Evolutionary conservation across 2,113 vertebrate species (phyloP), one percentile per base, ranked within the genome.

Genomic region (Apistogramma diplotaenia): DNA sequence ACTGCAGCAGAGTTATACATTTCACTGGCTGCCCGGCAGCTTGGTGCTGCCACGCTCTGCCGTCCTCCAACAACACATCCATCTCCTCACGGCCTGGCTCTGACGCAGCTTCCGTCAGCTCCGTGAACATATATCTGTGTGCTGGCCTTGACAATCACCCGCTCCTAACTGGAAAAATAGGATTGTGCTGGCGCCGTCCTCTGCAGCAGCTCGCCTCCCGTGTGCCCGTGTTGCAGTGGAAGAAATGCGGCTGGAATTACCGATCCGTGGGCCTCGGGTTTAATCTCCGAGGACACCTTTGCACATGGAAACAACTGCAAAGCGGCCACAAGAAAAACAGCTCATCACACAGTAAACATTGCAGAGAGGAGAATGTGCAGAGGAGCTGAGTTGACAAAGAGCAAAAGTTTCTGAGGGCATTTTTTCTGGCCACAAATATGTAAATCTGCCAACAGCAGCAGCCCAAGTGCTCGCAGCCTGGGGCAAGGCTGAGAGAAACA

Each of bases 281-380:
- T 91, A 87, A 94, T 93, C 91, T 88, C 91, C 1, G 33, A 75
- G 89, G 92, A 93, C 92, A 94, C 88, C 90, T 94, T 87, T 71
- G 71, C 83, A 87, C 76, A 86, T 90, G 93, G 92, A 94, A 93
- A 92, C 81, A 81, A 25, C 67, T 81, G 88, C 75, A 72, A 82
- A 85, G 78, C 75, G 16, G 82, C 87, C 87, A 60, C 84, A 85
- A 89, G 90, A 81, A 89, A 92, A 85, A 89, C 83, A 84, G 87
- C 78, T 81, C 85, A 75, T 91, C 89, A 87, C 76, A 82, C 71
- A 78, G 81, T 85, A 89, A 89, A 89, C 79, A 86, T n/a, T 49
- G 33, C 76, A 59, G 25, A 16, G 57, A 77, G 31, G 51, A 73
- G 51, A 19, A 33, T 19, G 16, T 33, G 19, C 19, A n/a, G 43